Percentiles rank a stretch among this genome's conserved stretches.
These are phyloP conservation scores for Pristis pectinata DNA, from an alignment of 2,797 vertebrate genomes.

Conservation along the genomic window DNA sequence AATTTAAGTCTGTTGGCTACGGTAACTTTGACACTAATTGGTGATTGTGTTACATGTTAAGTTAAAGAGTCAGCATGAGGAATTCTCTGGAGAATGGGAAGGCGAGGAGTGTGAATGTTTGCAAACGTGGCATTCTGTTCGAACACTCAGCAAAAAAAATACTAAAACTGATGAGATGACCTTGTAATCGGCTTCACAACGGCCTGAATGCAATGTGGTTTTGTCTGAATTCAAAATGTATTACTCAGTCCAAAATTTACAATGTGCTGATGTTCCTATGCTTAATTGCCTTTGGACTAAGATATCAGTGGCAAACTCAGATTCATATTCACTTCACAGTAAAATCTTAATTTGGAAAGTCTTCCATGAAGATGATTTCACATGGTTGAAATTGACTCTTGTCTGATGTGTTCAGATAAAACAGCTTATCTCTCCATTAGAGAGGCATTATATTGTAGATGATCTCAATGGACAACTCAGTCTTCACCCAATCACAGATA, in stretches of 20 bases:
- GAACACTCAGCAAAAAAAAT: constrained; percentile 48
- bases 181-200: constrained; percentile 45
- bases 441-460: neutral
- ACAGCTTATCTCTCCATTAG: no score
- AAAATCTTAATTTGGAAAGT: neutral
- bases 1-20: constrained; percentile 51
- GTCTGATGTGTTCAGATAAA: neutral
- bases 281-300: neutral
- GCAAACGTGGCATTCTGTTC: constrained; percentile 47
- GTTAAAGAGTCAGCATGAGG: constrained; percentile 53
- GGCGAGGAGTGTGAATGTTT: constrained; percentile 47
- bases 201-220: constrained; percentile 30
- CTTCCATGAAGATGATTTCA: neutral
- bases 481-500: no score
- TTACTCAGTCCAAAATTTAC: neutral
- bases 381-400: neutral
- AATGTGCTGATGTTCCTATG: neutral
- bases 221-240: neutral
- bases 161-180: constrained; percentile 46
- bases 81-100: constrained; percentile 48
- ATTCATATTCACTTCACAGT: neutral
- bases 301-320: neutral
- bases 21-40: constrained; percentile 61
- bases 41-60: constrained; percentile 54
- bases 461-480: neutral